phyloP scores from a whole-genome alignment of 2,113 vertebrate species.

The Otus sunia region DNA sequence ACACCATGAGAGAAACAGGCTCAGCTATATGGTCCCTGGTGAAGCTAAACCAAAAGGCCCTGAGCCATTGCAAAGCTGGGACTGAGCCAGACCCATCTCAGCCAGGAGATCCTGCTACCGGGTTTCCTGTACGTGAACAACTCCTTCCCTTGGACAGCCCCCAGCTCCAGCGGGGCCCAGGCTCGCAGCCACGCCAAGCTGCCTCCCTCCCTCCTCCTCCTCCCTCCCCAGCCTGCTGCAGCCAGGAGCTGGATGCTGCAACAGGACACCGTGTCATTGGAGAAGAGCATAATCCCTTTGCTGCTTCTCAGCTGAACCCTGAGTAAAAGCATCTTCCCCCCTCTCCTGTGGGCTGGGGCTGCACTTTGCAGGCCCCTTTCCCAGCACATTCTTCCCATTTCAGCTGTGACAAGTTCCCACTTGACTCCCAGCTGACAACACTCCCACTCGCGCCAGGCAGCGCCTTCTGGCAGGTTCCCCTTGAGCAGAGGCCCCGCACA shows the following conservation, averaged over 20 bases:
- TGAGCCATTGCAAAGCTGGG: neutral
- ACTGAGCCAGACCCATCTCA: neutral
- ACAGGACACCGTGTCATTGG: slow-evolving; percentile 50
- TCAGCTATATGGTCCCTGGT: neutral
- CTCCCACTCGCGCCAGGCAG: neutral
- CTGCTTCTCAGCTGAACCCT: neutral
- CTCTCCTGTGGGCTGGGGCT: neutral
- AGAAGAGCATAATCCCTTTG: neutral
- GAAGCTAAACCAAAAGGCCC: neutral
- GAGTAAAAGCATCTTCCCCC: slow-evolving; percentile 27
- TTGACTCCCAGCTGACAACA: slow-evolving; percentile 4
- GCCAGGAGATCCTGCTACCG: slow-evolving; percentile 35
- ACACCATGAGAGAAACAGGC: neutral
- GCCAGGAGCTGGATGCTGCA: slow-evolving; percentile 10
- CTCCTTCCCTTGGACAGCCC: slow-evolving; percentile 43
- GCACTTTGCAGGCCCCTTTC: neutral
- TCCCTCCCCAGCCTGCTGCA: neutral
- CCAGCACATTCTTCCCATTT: slow-evolving; percentile 12
- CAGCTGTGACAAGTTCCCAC: slow-evolving; percentile 18
- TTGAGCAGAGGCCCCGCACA: neutral
- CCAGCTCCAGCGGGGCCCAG: neutral
- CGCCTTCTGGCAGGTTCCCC: neutral
- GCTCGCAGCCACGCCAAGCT: neutral
- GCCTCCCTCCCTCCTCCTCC: neutral
- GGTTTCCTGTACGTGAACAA: slow-evolving; percentile 32